Percentiles rank a stretch among this genome's conserved stretches.
Evolutionary conservation across 2,797 vertebrate genomes (phyloP).

Genomic region (Peromyscus melanophrys): DNA sequence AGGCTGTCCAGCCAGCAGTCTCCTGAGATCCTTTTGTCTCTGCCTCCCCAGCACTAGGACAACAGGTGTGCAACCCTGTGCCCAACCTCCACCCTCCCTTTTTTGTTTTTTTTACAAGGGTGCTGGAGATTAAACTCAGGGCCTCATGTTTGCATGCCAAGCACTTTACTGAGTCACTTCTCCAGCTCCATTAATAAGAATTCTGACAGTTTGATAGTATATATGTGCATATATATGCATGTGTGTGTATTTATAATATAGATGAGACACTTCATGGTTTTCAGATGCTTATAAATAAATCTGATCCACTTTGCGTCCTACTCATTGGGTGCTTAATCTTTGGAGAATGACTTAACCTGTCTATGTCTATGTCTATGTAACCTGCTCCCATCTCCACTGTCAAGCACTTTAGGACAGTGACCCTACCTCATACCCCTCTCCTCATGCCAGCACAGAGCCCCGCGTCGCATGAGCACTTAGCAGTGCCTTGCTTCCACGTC

Average conservation of each 20-base stretch:
- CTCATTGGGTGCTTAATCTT: neutral
- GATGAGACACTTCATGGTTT: neutral
- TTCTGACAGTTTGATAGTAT: neutral
- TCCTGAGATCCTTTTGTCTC: neutral
- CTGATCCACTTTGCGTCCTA: neutral
- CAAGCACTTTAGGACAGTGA: neutral
- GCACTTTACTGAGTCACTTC: neutral
- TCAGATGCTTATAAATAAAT: neutral
- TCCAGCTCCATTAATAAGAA: neutral
- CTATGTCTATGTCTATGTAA: neutral
- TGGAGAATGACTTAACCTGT: neutral
- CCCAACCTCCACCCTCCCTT: no score
- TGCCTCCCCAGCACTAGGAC: neutral
- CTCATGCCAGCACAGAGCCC: neutral
- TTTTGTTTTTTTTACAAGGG: neutral
- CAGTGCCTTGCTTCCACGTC: neutral
- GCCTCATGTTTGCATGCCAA: neutral
- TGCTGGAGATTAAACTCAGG: neutral
- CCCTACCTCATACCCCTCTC: neutral
- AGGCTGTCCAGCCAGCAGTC: neutral
- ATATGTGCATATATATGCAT: neutral
- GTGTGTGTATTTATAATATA: neutral
- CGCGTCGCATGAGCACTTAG: neutral
- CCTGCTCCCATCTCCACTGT: neutral
- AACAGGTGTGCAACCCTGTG: neutral